These are phyloP conservation scores for Drosophila emarginata DNA, from an alignment of 2,888 invertebrate genomes.

Conservation along the genomic window DNA sequence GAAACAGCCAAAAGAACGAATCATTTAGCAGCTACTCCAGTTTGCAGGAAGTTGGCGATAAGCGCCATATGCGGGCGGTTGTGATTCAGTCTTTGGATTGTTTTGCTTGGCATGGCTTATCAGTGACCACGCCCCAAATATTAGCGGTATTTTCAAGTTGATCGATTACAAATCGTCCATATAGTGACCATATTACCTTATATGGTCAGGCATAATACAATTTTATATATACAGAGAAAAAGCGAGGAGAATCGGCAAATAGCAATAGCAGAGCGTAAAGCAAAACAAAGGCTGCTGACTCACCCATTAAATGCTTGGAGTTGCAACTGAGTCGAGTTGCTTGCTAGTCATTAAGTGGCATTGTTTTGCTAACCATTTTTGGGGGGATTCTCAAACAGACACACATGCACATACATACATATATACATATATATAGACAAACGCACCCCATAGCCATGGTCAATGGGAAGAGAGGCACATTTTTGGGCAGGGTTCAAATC, in stretches of 20 bases:
- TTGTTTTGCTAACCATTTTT: constrained; percentile 46
- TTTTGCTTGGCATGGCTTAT: constrained; percentile 41
- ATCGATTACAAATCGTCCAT: constrained; percentile 38
- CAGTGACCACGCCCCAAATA: constrained; percentile 33
- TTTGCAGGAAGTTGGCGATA: constrained; percentile 56
- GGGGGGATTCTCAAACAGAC: constrained; percentile 18
- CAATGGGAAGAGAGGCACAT: constrained; percentile 37
- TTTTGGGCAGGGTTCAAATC: constrained; percentile 53
- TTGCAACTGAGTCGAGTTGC: constrained; percentile 15
- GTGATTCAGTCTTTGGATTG: constrained; percentile 19
- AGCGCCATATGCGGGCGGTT: constrained; percentile 30
- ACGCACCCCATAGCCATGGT: constrained; percentile 32
- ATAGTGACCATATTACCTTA: constrained; percentile 51
- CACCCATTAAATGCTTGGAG: constrained; percentile 51
- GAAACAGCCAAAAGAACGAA: constrained; percentile 14
- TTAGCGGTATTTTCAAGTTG: constrained; percentile 32
- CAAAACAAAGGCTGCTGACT: constrained; percentile 51
- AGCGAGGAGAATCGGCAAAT: constrained; percentile 21
- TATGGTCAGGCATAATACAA: constrained; percentile 40
- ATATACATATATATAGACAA: too few relatives aligned
- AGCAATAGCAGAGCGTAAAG: constrained; percentile 22
- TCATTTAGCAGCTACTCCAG: constrained; percentile 5
- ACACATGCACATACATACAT: background rate
- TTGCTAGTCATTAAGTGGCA: constrained; percentile 52
- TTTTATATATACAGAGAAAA: constrained; percentile 21